Evolutionary conservation across 2,888 invertebrate species (phyloP), one percentile per base, ranked within the genome.

Genomic region (Hemaris fuciformis): DNA sequence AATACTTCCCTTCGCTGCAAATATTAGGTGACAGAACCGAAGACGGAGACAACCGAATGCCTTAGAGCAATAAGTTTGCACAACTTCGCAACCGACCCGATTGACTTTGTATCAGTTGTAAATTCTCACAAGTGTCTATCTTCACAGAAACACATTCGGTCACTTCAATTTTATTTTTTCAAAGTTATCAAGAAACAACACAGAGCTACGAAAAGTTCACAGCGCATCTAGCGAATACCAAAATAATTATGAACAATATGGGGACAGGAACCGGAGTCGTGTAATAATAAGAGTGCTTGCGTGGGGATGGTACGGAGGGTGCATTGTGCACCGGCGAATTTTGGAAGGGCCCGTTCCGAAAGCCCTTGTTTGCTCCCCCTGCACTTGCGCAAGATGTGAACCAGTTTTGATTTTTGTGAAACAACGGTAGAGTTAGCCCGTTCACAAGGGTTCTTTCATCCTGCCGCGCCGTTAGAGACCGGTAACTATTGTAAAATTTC

Each of bases 321-420:
- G 92, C 91, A 91, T 91, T 91, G 92, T 92, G 90, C 91, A 91
- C 88, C 90, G 90, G 85, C 89, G 84, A 91, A 91, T 84, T 92
- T 92, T 84, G 90, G 91, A 89, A 91, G 91, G 92, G 91, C 83
- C 87, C 89, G 85, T 79, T 78, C 81, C 80, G 70, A 85, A 87
- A 86, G 84, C 90, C 90, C 90, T 88, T 88, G 85, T 89, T 87
- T 80, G 79, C 79, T 85, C 88, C 91, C 90, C 90, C 85, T 84
- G 87, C 86, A 89, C 87, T 91, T 91, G 91, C 91, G 91, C 89
- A 91, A 91, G 91, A 91, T 88, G 89, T 84, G 91, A 89, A 91
- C 92, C 90, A 88, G 91, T 92, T 91, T 88, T 86, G 87, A 90
- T 88, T 89, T 89, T 89, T 83, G 82, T 89, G 82, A 87, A 85